A percentile compares a stretch with the other conserved stretches of the same genome.
phyloP scores from a whole-genome alignment of 2,797 vertebrate species.

The Onychomys arenicola region DNA sequence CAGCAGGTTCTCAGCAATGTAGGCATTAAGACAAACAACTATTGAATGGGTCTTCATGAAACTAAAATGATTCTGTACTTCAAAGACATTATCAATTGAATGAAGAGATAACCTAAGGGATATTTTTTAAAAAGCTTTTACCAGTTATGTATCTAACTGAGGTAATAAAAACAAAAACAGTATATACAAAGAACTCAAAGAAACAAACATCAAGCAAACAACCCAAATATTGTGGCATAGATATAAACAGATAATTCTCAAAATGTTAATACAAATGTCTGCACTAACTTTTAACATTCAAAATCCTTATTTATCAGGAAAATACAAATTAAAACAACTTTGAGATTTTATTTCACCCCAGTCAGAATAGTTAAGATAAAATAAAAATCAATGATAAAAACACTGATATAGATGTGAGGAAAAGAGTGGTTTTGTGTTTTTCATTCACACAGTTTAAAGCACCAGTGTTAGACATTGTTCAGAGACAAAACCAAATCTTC shows the following conservation, averaged over 20 bases:
- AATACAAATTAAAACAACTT: background rate
- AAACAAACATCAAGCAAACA: background rate
- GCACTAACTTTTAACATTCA: background rate
- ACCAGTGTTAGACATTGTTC: background rate
- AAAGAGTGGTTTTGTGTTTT: slow-evolving; percentile 5
- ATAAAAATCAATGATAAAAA: background rate
- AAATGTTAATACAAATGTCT: background rate
- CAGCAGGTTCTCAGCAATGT: background rate
- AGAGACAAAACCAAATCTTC: background rate
- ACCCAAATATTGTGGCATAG: background rate
- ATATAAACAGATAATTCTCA: background rate
- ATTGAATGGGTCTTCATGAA: background rate
- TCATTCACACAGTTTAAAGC: background rate
- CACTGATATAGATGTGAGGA: background rate
- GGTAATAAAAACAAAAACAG: no score
- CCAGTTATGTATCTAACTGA: background rate
- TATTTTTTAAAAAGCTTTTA: background rate
- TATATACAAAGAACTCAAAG: background rate
- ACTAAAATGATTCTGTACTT: background rate
- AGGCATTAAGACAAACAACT: background rate
- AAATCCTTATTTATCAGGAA: background rate
- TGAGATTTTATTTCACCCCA: background rate
- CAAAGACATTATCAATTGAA: background rate
- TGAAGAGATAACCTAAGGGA: background rate
- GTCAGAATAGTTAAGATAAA: background rate